A percentile compares a stretch with the other conserved stretches of the same genome.
phyloP scores from a whole-genome alignment of 1,140 invertebrate genomes.

The Trachymyrmex cornetzi region DNA sequence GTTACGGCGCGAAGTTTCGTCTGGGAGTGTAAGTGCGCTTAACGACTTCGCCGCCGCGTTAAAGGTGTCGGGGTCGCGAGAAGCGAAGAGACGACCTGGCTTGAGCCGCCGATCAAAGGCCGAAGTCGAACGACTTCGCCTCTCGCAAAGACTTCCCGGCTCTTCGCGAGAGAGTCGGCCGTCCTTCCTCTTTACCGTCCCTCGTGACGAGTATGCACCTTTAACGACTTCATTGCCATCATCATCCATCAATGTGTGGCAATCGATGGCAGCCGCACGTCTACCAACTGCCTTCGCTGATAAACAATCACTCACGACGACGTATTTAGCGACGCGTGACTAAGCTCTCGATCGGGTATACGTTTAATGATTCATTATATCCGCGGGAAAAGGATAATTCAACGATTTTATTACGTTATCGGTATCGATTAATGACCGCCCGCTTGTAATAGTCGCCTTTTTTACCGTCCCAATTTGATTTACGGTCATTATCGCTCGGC shows the following conservation, averaged over 20 bases:
- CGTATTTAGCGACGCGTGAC: conserved; percentile 49
- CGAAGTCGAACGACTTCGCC: conserved; percentile 39
- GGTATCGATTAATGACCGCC: conserved; percentile 27
- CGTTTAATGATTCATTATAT: conserved; percentile 40
- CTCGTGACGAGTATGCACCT: conserved; percentile 40
- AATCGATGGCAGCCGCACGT: conserved; percentile 44
- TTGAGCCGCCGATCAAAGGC: conserved; percentile 41
- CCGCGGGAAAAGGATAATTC: conserved; percentile 15
- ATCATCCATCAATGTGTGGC: conserved; percentile 57
- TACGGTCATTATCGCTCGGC: conserved; percentile 1
- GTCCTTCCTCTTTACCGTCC: conserved; percentile 19
- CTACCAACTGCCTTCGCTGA: conserved; percentile 51
- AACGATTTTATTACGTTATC: conserved; percentile 51
- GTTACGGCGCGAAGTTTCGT: conserved; percentile 42
- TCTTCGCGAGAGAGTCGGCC: neutral
- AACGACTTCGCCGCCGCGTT: conserved; percentile 38
- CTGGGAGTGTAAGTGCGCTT: conserved; percentile 39
- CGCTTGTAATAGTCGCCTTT: neutral
- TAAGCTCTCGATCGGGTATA: neutral
- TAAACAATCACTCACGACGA: conserved; percentile 44
- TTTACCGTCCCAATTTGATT: conserved; percentile 3
- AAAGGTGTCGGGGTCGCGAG: conserved; percentile 31
- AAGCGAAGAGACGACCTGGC: conserved; percentile 14
- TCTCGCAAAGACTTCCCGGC: neutral
- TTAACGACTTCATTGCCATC: conserved; percentile 60